phyloP scores from a whole-genome alignment of 2,888 invertebrate genomes.

The Scrobipalpa atriplicella region DNA sequence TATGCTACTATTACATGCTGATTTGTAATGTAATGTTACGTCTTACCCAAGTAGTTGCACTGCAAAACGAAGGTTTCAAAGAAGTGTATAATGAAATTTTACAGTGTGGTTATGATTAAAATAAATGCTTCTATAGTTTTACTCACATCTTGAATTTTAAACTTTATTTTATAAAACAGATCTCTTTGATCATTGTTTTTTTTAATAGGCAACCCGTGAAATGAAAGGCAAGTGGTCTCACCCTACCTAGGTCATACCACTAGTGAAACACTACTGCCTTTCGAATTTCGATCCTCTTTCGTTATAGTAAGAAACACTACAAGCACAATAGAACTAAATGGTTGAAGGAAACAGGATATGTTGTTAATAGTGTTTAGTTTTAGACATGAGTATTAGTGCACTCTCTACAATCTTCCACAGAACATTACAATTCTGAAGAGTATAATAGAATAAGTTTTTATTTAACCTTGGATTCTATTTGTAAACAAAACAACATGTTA shows the following conservation, averaged over 20 bases:
- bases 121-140: too few species aligned
- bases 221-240: conserved; percentile 17
- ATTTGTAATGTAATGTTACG: neutral
- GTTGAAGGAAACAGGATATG: conserved; percentile 69
- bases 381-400: conserved; percentile 59
- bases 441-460: neutral
- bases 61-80: neutral
- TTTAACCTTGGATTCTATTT: neutral
- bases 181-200: neutral
- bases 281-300: conserved; percentile 73
- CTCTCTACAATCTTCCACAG: conserved; percentile 69
- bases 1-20: neutral
- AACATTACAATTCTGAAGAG: conserved; percentile 42
- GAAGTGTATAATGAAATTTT: neutral
- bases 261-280: conserved; percentile 64
- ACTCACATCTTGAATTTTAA: too few species aligned
- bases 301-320: conserved; percentile 65
- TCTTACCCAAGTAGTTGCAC: neutral
- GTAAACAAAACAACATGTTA: conserved; percentile 15
- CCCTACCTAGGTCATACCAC: conserved; percentile 52
- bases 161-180: neutral
- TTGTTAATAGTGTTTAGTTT: conserved; percentile 34
- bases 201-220: conserved; percentile 9
- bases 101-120: neutral
- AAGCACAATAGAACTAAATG: conserved; percentile 65